A percentile compares a stretch with the other conserved stretches of the same genome.
These are phyloP conservation scores for Eulemur rufifrons DNA, from an alignment of 2,113 vertebrate genomes.

Conservation along the genomic window DNA sequence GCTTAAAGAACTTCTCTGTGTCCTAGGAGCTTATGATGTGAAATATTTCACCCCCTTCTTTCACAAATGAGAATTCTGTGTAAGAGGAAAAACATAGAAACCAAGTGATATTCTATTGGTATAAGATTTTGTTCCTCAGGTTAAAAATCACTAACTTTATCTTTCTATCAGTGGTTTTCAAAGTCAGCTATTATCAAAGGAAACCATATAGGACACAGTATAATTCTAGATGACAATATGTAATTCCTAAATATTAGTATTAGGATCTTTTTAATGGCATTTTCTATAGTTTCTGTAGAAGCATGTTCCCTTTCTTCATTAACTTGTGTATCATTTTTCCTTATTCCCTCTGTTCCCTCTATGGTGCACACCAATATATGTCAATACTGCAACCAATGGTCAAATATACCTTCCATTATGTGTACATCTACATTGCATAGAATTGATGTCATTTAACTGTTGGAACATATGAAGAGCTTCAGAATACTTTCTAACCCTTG, in stretches of 20 bases:
- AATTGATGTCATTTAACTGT: neutral
- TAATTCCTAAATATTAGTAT: neutral
- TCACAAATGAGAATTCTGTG: neutral
- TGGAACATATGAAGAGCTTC: neutral
- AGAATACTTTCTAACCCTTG: neutral
- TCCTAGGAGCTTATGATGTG: neutral
- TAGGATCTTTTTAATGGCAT: neutral
- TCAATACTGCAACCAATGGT: neutral
- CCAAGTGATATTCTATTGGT: neutral
- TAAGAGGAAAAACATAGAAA: neutral
- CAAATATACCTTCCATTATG: neutral
- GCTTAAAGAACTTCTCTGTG: neutral
- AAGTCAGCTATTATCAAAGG: constrained; percentile 7
- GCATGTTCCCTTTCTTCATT: neutral
- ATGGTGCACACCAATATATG: neutral
- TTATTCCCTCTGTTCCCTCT: neutral
- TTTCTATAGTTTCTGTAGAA: neutral
- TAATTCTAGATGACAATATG: neutral
- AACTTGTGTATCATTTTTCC: neutral
- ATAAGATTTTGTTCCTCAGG: neutral
- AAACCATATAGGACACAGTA: neutral
- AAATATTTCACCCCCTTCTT: neutral
- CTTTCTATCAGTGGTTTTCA: neutral
- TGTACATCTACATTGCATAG: neutral
- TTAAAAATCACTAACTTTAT: neutral